A percentile compares a stretch with the other conserved stretches of the same genome.
Conservation (phyloP, 2,888 invertebrate species). For the Micoletzkya japonica region DNA sequence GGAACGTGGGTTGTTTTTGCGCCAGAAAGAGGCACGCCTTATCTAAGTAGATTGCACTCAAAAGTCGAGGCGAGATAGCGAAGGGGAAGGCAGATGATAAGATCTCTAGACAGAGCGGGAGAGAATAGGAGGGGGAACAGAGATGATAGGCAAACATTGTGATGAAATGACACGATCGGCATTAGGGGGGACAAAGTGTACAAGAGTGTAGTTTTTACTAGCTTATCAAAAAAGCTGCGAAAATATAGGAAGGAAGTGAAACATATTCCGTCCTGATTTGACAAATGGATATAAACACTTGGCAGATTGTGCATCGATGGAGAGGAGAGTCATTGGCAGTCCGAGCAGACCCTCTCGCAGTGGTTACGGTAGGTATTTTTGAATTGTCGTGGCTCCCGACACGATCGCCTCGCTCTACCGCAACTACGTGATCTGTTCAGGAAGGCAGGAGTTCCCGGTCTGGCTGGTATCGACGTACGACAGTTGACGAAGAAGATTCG, state of each 20-base stretch:
- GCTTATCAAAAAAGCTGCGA: too few species aligned
- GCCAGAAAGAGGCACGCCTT: background rate
- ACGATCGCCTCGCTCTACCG: too few species aligned
- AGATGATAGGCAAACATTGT: background rate
- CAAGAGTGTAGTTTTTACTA: too few species aligned
- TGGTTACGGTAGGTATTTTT: slow-evolving; percentile 64
- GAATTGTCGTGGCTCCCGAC: too few species aligned
- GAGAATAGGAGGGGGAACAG: too few species aligned
- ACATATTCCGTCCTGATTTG: too few species aligned
- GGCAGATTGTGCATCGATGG: slow-evolving; percentile 56
- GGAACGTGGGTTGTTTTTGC: background rate
- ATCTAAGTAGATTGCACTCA: too few species aligned
- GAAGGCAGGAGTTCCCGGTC: slow-evolving; percentile 64
- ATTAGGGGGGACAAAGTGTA: background rate
- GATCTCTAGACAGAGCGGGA: too few species aligned
- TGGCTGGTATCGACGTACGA: slow-evolving; percentile 84
- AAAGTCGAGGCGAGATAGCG: too few species aligned
- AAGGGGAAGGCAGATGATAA: too few species aligned
- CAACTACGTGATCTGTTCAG: slow-evolving; percentile 3
- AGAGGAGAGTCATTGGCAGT: slow-evolving; percentile 65
- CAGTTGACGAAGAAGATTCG: slow-evolving; percentile 87
- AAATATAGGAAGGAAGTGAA: too few species aligned
- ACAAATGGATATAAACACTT: too few species aligned
- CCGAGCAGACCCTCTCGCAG: slow-evolving; percentile 63
- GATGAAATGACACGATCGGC: background rate